Evolutionary conservation across 2,113 vertebrate genomes (phyloP).

Genomic region (Daubentonia madagascariensis): DNA sequence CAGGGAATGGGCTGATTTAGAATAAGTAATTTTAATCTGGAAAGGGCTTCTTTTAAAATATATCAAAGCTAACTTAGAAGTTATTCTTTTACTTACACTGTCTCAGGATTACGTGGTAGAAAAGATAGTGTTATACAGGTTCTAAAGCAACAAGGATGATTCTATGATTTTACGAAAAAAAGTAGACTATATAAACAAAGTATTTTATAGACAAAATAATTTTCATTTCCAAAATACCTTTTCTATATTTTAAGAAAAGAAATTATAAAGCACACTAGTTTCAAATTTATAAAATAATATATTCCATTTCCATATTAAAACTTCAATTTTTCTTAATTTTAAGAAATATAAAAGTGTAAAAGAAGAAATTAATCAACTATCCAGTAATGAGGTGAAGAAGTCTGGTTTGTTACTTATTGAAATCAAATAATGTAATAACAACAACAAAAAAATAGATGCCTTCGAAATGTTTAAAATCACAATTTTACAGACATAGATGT

Average conservation of each 20-base stretch:
- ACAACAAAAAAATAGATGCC: neutral
- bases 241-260: neutral
- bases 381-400: neutral
- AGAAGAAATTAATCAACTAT: neutral
- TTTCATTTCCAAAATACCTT: neutral
- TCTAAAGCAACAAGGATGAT: neutral
- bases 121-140: neutral
- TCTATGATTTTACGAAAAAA: neutral
- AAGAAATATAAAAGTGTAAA: neutral
- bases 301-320: neutral
- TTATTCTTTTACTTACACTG: neutral
- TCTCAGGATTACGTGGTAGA: neutral
- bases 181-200: neutral
- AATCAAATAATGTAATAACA: neutral
- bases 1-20: slow-evolving; percentile 59
- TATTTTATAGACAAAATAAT: neutral
- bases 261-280: neutral
- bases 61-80: neutral
- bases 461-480: neutral
- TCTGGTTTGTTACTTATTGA: neutral
- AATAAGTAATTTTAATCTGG: slow-evolving; percentile 42
- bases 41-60: neutral
- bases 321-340: neutral
- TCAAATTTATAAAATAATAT: neutral
- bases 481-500: neutral